Evolutionary conservation across 2,113 vertebrate species (phyloP).

Genomic region (Elephas maximus): DNA sequence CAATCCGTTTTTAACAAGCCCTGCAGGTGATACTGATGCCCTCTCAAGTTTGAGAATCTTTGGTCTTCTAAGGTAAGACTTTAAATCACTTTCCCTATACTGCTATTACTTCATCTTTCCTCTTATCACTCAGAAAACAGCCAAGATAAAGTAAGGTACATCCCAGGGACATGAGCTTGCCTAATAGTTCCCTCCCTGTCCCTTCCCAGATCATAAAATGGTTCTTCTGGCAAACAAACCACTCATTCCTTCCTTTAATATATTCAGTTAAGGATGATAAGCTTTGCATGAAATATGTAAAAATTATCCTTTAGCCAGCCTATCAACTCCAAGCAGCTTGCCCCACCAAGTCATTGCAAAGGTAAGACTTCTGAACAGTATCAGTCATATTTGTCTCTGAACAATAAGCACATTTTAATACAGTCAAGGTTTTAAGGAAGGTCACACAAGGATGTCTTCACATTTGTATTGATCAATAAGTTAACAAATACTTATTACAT

Average conservation of each 20-base stretch:
- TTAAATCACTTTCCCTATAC: constrained; percentile 21
- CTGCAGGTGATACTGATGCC: not conserved
- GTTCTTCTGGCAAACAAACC: constrained; percentile 44
- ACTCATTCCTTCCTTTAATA: constrained; percentile 23
- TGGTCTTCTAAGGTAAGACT: constrained; percentile 22
- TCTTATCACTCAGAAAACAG: constrained; percentile 61
- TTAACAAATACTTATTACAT: not conserved
- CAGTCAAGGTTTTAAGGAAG: not conserved
- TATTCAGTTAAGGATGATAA: constrained; percentile 58
- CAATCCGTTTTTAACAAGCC: constrained; percentile 9
- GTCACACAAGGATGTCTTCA: constrained; percentile 13
- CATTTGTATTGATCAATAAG: not conserved
- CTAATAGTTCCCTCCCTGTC: not conserved
- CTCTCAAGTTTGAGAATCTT: not conserved
- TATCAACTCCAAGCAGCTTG: constrained; percentile 47
- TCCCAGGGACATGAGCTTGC: not conserved
- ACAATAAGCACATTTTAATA: constrained; percentile 43
- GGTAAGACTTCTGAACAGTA: constrained; percentile 47
- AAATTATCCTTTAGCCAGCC: constrained; percentile 26
- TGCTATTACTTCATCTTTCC: constrained; percentile 46
- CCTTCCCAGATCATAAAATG: constrained; percentile 8
- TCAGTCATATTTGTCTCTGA: not conserved
- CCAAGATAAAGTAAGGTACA: constrained; percentile 5
- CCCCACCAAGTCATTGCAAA: constrained; percentile 19
- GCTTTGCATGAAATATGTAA: constrained; percentile 48